Conservation (phyloP, 2,888 invertebrate species). For the Liposcelis brunnea region DNA sequence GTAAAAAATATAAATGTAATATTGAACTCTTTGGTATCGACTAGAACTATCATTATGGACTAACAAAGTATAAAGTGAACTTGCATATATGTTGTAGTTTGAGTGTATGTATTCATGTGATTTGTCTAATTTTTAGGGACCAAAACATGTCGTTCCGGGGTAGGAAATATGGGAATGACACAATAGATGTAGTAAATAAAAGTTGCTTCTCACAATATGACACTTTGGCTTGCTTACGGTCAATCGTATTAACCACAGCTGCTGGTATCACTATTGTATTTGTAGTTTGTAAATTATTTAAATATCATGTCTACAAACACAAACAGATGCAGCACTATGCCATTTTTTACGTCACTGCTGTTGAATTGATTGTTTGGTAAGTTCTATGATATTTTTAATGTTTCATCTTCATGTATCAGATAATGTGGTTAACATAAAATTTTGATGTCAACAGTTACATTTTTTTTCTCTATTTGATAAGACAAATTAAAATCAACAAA, state of each 20-base stretch:
- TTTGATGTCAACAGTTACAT: too few relatives aligned
- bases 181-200: slow-evolving; percentile 27
- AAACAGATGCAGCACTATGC: slow-evolving; percentile 31
- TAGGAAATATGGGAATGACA: slow-evolving; percentile 24
- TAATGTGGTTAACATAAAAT: too few relatives aligned
- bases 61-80: too few relatives aligned
- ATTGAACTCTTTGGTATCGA: too few relatives aligned
- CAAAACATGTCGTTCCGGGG: slow-evolving; percentile 17
- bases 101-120: too few relatives aligned
- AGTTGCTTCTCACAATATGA: slow-evolving; percentile 29
- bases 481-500: too few relatives aligned
- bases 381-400: slow-evolving; percentile 14
- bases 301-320: slow-evolving; percentile 29
- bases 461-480: too few relatives aligned
- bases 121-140: too few relatives aligned
- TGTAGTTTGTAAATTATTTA: slow-evolving; percentile 25
- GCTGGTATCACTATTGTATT: slow-evolving; percentile 26
- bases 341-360: slow-evolving; percentile 31
- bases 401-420: too few relatives aligned
- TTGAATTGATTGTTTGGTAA: slow-evolving; percentile 31
- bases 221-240: slow-evolving; percentile 29
- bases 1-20: too few relatives aligned
- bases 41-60: too few relatives aligned
- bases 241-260: slow-evolving; percentile 26
- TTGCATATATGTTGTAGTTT: too few relatives aligned